Evolutionary conservation across 2,113 vertebrate species (phyloP).

Genomic region (Mystacornis crossleyi): DNA sequence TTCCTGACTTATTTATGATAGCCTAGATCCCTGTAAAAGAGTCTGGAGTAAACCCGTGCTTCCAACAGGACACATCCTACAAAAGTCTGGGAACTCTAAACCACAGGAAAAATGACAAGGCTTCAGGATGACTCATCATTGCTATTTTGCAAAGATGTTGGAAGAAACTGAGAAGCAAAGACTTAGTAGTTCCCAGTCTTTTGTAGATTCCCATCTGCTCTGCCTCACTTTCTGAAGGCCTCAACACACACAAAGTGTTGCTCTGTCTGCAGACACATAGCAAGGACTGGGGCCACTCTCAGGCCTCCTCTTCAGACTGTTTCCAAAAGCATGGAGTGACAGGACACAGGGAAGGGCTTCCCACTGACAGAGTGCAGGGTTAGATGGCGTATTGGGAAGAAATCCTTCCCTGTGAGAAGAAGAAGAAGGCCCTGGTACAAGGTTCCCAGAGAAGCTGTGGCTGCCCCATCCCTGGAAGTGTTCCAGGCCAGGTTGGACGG

Average conservation of each 20-base stretch:
- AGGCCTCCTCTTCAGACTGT: not conserved
- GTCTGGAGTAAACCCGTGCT: not conserved
- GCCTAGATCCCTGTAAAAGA: not conserved
- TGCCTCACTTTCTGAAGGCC: not conserved
- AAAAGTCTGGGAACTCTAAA: constrained; percentile 21
- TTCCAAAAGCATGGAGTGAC: not conserved
- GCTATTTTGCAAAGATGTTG: not conserved
- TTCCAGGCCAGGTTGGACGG: rapidly evolving
- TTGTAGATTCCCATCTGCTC: not conserved
- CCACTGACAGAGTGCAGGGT: not conserved
- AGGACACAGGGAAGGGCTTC: not conserved
- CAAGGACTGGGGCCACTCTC: no score
- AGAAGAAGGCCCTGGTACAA: not conserved
- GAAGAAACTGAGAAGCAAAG: not conserved
- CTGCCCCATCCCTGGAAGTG: not conserved
- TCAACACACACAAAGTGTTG: rapidly evolving
- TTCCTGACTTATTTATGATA: not conserved
- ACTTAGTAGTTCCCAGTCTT: not conserved
- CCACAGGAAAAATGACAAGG: constrained; percentile 26
- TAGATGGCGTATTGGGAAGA: no score
- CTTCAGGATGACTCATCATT: not conserved
- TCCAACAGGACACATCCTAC: not conserved
- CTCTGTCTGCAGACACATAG: not conserved
- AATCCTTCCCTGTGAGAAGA: not conserved
- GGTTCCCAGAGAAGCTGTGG: not conserved